phyloP scores from a whole-genome alignment of 2,888 invertebrate species.

The Matsumyia berberina region DNA sequence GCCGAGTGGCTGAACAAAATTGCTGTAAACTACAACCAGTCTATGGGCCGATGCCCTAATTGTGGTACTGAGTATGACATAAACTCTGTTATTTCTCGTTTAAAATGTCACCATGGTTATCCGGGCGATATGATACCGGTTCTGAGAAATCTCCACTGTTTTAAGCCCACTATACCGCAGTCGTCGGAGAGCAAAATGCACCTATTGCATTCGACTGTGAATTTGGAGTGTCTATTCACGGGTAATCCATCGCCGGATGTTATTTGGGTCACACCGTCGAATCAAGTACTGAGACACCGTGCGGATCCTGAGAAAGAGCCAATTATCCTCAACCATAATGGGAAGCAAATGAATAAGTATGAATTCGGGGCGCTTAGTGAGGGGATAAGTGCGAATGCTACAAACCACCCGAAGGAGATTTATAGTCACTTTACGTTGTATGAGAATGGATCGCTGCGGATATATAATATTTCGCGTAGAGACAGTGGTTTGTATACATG shows the following conservation, averaged over 20 bases:
- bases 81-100: slow-evolving; percentile 84
- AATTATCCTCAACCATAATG: slow-evolving; percentile 81
- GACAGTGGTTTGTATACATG: slow-evolving; percentile 95
- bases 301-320: slow-evolving; percentile 87
- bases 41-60: slow-evolving; percentile 28
- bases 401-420: slow-evolving; percentile 78
- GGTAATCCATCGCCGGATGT: slow-evolving; percentile 92
- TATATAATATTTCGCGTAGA: slow-evolving; percentile 89
- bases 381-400: slow-evolving; percentile 79
- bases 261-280: slow-evolving; percentile 93
- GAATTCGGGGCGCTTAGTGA: slow-evolving; percentile 81
- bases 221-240: slow-evolving; percentile 90
- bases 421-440: slow-evolving; percentile 85
- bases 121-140: slow-evolving; percentile 89
- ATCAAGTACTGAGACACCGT: slow-evolving; percentile 91
- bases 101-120: slow-evolving; percentile 88
- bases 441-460: slow-evolving; percentile 91
- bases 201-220: slow-evolving; percentile 87
- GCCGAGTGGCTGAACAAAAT: slow-evolving; percentile 86
- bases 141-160: slow-evolving; percentile 90
- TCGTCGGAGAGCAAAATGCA: slow-evolving; percentile 88
- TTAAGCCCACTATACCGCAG: slow-evolving; percentile 86
- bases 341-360: slow-evolving; percentile 80
- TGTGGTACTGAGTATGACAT: slow-evolving; percentile 78
- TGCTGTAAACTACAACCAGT: slow-evolving; percentile 27